A percentile compares a stretch with the other conserved stretches of the same genome.
Evolutionary conservation across 2,797 vertebrate genomes (phyloP).

Genomic region (Clarias platycephalus): DNA sequence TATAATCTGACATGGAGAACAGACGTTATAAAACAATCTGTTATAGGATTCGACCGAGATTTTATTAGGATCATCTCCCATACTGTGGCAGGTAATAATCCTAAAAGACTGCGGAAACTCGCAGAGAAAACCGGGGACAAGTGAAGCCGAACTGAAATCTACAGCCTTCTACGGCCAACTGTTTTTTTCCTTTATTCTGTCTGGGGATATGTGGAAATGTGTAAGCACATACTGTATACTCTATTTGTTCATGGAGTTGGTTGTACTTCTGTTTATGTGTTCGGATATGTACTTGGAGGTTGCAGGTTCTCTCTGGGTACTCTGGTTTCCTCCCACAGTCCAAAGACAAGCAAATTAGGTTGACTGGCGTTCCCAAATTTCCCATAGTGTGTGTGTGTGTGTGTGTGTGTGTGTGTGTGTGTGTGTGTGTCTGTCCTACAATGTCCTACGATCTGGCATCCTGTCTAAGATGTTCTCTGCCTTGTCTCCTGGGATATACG

Average conservation of each 20-base stretch:
- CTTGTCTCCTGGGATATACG: no score
- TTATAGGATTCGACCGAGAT: neutral
- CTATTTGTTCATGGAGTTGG: neutral
- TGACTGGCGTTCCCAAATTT: no score
- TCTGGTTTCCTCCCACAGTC: no score
- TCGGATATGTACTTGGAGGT: no score
- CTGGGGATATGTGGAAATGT: neutral
- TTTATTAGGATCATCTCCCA: constrained; percentile 20
- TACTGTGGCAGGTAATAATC: constrained; percentile 9
- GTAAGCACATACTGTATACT: neutral
- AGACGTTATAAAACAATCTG: neutral
- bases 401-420: no score
- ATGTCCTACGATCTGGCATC: no score
- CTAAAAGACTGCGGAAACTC: constrained; percentile 7
- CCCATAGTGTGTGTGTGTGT: no score
- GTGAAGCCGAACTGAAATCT: constrained; percentile 10
- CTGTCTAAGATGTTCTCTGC: no score
- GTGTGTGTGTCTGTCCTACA: no score
- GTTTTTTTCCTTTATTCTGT: constrained; percentile 6
- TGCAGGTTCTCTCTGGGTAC: no score
- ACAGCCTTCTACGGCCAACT: neutral
- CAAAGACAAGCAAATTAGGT: no score
- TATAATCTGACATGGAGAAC: constrained; percentile 20
- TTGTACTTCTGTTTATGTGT: neutral
- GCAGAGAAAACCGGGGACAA: neutral